Evolutionary conservation across 1,140 invertebrate genomes (phyloP).

Genomic region (Callitettix versicolor): DNA sequence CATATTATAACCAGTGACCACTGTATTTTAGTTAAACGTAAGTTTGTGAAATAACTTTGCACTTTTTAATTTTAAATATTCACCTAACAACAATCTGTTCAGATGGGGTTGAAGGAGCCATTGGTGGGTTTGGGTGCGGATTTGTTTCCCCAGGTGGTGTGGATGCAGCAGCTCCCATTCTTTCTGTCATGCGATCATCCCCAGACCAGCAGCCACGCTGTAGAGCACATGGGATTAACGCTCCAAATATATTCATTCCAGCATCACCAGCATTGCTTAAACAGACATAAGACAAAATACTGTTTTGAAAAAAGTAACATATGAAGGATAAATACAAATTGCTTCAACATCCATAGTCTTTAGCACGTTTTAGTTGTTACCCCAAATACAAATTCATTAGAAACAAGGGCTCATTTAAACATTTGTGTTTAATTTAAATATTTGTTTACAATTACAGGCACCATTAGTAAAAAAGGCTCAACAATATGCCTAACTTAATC

Average conservation of each 20-base stretch:
- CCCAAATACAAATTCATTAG: background rate
- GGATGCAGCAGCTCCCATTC: constrained; percentile 26
- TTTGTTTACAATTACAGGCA: background rate
- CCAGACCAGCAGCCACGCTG: constrained; percentile 24
- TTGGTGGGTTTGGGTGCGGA: constrained; percentile 7
- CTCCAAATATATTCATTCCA: constrained; percentile 26
- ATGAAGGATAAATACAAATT: background rate
- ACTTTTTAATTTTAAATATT: background rate
- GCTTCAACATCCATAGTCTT: background rate
- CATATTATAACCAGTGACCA: too few relatives aligned
- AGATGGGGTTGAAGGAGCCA: constrained; percentile 16
- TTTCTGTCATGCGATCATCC: constrained; percentile 26
- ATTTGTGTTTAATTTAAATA: background rate
- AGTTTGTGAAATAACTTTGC: too few relatives aligned
- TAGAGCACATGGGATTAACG: constrained; percentile 24
- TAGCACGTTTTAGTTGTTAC: background rate
- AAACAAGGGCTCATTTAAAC: background rate
- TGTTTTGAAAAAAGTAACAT: background rate
- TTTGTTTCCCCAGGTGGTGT: constrained; percentile 16
- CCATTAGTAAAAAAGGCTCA: background rate
- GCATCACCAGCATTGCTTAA: constrained; percentile 14
- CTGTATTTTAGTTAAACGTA: too few relatives aligned
- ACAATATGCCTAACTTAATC: too few relatives aligned
- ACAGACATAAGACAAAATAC: background rate
- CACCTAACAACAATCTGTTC: constrained; percentile 19